Evolutionary conservation across 1,140 invertebrate species (phyloP).

Genomic region (Drosophila bifasciata): DNA sequence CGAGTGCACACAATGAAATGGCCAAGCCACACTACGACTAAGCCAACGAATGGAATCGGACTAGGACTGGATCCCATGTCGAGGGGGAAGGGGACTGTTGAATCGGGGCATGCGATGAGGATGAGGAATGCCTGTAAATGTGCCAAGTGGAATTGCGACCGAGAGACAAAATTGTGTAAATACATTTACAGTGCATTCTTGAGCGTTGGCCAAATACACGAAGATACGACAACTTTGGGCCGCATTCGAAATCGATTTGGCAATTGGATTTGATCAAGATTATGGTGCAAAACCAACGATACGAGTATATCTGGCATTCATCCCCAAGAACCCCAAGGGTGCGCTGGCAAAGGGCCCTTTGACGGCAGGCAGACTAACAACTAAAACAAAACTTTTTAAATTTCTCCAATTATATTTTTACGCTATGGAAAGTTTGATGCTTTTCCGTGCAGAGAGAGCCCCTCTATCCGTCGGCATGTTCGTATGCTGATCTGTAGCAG

Average conservation of each 20-base stretch:
- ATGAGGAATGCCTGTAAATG: slow-evolving; percentile 58
- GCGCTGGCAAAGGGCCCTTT: slow-evolving; percentile 19
- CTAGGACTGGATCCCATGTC: neutral
- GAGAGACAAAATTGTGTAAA: slow-evolving; percentile 71
- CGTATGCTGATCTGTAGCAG: slow-evolving; percentile 64
- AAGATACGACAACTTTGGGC: slow-evolving; percentile 32
- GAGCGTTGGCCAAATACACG: slow-evolving; percentile 52
- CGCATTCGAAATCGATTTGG: slow-evolving; percentile 50
- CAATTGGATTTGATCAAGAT: slow-evolving; percentile 49
- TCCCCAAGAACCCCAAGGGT: neutral
- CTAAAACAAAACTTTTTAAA: slow-evolving; percentile 65
- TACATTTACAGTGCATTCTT: slow-evolving; percentile 71
- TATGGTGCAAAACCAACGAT: slow-evolving; percentile 16
- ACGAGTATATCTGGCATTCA: neutral
- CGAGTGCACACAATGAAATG: slow-evolving; percentile 63
- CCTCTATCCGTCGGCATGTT: slow-evolving; percentile 39
- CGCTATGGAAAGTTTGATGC: slow-evolving; percentile 73
- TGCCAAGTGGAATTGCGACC: slow-evolving; percentile 65
- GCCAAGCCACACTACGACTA: slow-evolving; percentile 33
- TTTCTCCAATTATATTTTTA: slow-evolving; percentile 82
- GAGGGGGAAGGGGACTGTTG: slow-evolving; percentile 7
- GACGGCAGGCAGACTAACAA: slow-evolving; percentile 27
- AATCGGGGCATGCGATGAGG: slow-evolving; percentile 17
- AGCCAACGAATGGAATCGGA: slow-evolving; percentile 32
- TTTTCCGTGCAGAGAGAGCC: slow-evolving; percentile 24